phyloP scores from a whole-genome alignment of 2,888 invertebrate genomes.

The Xanthorhoe designata region DNA sequence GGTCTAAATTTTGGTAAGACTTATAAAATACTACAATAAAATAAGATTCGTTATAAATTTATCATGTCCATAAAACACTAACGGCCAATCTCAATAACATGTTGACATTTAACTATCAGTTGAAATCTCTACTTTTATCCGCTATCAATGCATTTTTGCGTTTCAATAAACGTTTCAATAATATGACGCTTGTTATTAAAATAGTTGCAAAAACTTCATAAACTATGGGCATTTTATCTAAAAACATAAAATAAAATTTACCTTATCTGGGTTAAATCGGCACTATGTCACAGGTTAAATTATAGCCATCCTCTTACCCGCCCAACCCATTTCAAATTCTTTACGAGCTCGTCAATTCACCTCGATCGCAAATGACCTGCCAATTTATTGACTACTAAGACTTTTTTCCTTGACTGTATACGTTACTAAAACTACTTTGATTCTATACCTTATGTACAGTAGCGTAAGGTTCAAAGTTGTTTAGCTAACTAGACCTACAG shows the following conservation, averaged over 20 bases:
- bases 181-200: too few relatives aligned
- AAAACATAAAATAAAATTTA: not conserved
- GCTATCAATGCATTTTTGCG: too few relatives aligned
- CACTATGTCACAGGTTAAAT: not conserved
- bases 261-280: not conserved
- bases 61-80: too few relatives aligned
- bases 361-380: conserved; percentile 16
- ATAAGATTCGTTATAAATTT: too few relatives aligned
- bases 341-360: conserved; percentile 23
- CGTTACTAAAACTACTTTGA: not conserved
- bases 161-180: too few relatives aligned
- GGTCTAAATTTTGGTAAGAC: too few relatives aligned
- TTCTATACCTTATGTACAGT: not conserved
- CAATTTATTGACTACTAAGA: conserved; percentile 22
- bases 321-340: conserved; percentile 9
- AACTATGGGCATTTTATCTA: too few relatives aligned
- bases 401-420: conserved; percentile 22
- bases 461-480: conserved; percentile 11
- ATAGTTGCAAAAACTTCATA: too few relatives aligned
- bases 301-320: not conserved
- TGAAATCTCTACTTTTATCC: too few relatives aligned
- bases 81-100: too few relatives aligned
- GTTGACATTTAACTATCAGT: too few relatives aligned
- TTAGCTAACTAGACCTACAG: not conserved
- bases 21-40: too few relatives aligned